Evolutionary conservation across 2,113 vertebrate species (phyloP).

Genomic region (Poeciliopsis occidentalis): DNA sequence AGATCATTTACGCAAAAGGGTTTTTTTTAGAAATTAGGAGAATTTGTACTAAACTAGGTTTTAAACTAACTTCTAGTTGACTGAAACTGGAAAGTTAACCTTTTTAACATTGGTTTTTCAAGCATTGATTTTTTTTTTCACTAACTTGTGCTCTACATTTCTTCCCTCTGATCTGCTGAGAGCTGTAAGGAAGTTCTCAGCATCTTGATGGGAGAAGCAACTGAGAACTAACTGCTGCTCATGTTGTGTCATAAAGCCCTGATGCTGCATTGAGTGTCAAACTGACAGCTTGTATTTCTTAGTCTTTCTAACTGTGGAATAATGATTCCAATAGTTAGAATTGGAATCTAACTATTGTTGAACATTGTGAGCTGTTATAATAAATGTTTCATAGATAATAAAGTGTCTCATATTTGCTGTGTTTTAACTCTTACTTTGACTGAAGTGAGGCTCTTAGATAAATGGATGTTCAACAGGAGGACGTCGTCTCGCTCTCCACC

Average conservation of each 20-base stretch:
- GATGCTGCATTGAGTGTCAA: neutral
- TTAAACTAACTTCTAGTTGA: neutral
- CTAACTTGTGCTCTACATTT: no score
- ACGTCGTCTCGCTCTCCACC: no score
- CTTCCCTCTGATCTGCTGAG: no score
- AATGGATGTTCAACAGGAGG: no score
- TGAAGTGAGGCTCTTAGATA: neutral
- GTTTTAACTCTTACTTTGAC: neutral
- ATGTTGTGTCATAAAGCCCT: neutral
- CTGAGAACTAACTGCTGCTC: neutral
- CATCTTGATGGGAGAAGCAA: no score
- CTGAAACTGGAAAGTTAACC: no score
- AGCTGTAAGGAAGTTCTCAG: no score
- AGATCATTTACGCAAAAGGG: neutral
- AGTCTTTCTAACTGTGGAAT: neutral
- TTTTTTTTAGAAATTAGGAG: neutral
- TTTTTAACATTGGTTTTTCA: no score
- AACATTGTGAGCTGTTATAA: neutral
- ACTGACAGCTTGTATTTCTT: neutral
- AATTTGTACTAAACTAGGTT: neutral
- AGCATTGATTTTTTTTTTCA: no score
- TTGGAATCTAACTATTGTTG: neutral
- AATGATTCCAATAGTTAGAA: neutral
- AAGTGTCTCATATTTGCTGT: neutral
- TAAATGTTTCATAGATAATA: neutral